Evolutionary conservation across 2,797 vertebrate species (phyloP).

Genomic region (Takifugu ocellatus): DNA sequence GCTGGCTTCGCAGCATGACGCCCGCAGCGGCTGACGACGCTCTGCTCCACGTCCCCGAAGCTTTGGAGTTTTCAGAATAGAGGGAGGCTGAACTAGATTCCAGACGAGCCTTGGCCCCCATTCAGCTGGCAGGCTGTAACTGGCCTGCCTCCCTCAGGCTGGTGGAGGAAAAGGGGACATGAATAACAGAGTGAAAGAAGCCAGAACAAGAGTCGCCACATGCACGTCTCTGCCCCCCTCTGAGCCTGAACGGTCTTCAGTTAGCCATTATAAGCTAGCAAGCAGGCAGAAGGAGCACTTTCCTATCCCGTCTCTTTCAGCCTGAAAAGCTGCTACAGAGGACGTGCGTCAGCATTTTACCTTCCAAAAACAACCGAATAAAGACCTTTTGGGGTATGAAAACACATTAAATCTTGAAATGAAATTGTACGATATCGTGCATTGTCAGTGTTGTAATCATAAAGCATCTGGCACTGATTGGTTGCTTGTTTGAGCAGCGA

Average conservation of each 20-base stretch:
- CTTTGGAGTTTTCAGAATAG: conserved; percentile 49
- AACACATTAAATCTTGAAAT: too few relatives aligned
- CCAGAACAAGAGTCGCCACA: conserved; percentile 55
- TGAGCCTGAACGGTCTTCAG: conserved; percentile 41
- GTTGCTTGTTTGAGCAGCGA: too few relatives aligned
- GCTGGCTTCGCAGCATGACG: conserved; percentile 38
- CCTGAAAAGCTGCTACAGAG: neutral
- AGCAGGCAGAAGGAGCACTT: conserved; percentile 31
- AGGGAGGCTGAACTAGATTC: conserved; percentile 64
- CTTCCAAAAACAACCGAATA: too few relatives aligned
- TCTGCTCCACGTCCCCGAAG: conserved; percentile 40
- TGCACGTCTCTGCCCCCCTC: conserved; percentile 42
- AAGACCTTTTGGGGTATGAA: too few relatives aligned
- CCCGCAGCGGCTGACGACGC: conserved; percentile 44
- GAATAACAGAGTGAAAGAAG: conserved; percentile 65
- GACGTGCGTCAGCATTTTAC: too few relatives aligned
- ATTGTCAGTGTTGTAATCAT: too few relatives aligned
- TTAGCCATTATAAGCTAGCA: conserved; percentile 46
- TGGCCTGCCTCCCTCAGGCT: conserved; percentile 56
- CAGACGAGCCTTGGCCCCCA: conserved; percentile 62
- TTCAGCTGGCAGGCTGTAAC: conserved; percentile 59
- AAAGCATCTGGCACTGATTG: too few relatives aligned
- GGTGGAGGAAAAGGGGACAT: conserved; percentile 52
- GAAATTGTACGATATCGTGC: too few relatives aligned
- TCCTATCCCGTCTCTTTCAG: conserved; percentile 16